Evolutionary conservation across 1,140 invertebrate species (phyloP).

Genomic region (Myzus persicae): DNA sequence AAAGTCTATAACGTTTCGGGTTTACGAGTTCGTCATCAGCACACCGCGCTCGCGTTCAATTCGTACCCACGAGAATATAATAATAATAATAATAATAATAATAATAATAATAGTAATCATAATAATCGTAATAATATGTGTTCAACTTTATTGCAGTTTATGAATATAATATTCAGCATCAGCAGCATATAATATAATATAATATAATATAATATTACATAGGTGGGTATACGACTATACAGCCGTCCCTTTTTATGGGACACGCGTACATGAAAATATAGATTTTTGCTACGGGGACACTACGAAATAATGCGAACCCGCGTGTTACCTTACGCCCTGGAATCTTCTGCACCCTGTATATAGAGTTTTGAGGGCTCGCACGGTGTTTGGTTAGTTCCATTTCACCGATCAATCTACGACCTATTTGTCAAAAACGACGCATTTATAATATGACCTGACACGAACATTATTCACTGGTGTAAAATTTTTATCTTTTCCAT

Average conservation of each 20-base stretch:
- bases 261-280: neutral
- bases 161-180: neutral
- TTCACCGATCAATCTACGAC: slow-evolving; percentile 24
- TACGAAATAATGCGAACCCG: neutral
- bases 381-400: neutral
- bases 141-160: neutral
- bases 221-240: neutral
- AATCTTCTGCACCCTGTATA: neutral
- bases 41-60: neutral
- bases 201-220: neutral
- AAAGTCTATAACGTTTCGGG: neutral
- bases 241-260: neutral
- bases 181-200: neutral
- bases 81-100: neutral
- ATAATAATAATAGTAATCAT: neutral
- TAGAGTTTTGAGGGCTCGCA: neutral
- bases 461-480: neutral
- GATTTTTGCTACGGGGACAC: neutral
- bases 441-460: neutral
- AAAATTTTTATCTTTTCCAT: neutral
- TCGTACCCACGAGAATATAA: neutral
- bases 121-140: neutral
- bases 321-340: too few relatives aligned
- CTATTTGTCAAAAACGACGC: slow-evolving; percentile 36
- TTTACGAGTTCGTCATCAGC: slow-evolving; percentile 31